Conservation (phyloP, 2,888 invertebrate genomes). For the Sphaerophoria rueppellii region DNA sequence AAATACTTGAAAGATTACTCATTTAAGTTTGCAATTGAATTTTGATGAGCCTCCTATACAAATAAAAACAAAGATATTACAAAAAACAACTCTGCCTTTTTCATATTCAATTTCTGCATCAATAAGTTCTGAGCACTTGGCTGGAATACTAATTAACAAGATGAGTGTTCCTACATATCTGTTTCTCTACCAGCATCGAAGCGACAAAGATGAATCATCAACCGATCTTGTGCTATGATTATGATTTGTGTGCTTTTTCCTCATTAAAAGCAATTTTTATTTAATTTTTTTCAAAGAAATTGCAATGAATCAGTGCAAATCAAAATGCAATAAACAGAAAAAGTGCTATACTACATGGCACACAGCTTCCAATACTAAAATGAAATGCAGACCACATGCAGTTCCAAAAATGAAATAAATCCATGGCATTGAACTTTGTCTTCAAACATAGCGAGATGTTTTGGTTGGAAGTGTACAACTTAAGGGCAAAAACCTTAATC, state of each 20-base stretch:
- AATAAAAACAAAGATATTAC: not conserved
- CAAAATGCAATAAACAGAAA: constrained; percentile 33
- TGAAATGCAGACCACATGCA: constrained; percentile 14
- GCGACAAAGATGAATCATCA: constrained; percentile 50
- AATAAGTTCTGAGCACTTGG: constrained; percentile 47
- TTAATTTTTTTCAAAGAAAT: constrained; percentile 45
- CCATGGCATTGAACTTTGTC: constrained; percentile 67
- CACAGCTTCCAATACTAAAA: constrained; percentile 11
- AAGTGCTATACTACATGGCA: constrained; percentile 5
- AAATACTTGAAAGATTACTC: too few relatives aligned
- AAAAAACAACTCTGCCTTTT: not conserved
- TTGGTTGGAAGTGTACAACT: not conserved
- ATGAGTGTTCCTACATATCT: constrained; percentile 34
- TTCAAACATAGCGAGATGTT: constrained; percentile 22
- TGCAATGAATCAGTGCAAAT: constrained; percentile 62
- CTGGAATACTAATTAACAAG: constrained; percentile 62
- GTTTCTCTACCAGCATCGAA: constrained; percentile 3
- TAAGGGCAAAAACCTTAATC: constrained; percentile 62
- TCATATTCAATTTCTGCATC: constrained; percentile 58
- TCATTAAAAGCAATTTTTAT: not conserved
- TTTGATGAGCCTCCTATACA: too few relatives aligned
- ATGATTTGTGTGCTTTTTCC: constrained; percentile 27
- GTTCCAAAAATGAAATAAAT: constrained; percentile 20
- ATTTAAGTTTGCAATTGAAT: too few relatives aligned
- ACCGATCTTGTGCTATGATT: constrained; percentile 37